phyloP scores from a whole-genome alignment of 2,888 invertebrate species.

The Diaphora mendica region DNA sequence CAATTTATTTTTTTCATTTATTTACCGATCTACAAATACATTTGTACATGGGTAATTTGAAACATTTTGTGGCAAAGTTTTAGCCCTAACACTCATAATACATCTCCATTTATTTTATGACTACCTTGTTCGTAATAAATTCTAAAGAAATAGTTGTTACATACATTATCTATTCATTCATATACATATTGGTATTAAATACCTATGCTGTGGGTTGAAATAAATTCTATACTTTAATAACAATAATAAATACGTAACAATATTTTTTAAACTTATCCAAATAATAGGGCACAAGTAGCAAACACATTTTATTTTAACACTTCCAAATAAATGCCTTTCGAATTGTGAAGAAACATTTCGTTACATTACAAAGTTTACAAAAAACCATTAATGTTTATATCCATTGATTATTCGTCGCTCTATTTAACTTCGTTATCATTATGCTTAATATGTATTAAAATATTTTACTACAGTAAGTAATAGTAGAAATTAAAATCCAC shows the following conservation, averaged over 20 bases:
- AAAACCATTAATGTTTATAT: neutral
- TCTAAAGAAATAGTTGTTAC: slow-evolving; percentile 34
- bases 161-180: slow-evolving; percentile 9
- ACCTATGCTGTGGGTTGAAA: slow-evolving; percentile 49
- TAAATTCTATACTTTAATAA: slow-evolving; percentile 40
- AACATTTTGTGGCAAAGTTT: slow-evolving; percentile 71
- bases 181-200: slow-evolving; percentile 56
- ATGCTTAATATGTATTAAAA: slow-evolving; percentile 18
- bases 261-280: slow-evolving; percentile 21
- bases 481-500: slow-evolving; percentile 32
- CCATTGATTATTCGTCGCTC: neutral
- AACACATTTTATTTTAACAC: neutral
- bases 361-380: neutral
- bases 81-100: slow-evolving; percentile 80
- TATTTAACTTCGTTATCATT: neutral
- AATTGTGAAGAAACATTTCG: neutral
- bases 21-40: slow-evolving; percentile 81
- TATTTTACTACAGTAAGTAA: slow-evolving; percentile 26
- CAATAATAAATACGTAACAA: slow-evolving; percentile 43
- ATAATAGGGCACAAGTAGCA: neutral
- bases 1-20: slow-evolving; percentile 60
- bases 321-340: neutral
- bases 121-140: slow-evolving; percentile 45
- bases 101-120: slow-evolving; percentile 62
- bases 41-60: slow-evolving; percentile 79